These are phyloP conservation scores for Lepidocyrtoides sp. DNA, from an alignment of 2,888 invertebrate genomes.

Conservation along the genomic window DNA sequence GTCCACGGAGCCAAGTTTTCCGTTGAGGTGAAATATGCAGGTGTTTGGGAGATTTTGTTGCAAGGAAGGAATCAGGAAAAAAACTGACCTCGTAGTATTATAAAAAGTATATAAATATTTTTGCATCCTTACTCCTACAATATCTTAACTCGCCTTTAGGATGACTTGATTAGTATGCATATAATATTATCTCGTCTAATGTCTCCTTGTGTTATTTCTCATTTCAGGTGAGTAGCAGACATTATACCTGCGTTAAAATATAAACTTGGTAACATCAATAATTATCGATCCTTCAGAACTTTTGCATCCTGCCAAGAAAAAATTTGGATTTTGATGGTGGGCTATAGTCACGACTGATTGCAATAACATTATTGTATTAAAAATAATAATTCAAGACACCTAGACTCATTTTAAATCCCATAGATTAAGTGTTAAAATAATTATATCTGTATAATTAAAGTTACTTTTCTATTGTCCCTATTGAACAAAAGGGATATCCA, in stretches of 20 bases:
- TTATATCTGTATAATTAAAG: too few species aligned
- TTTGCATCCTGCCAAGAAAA: neutral
- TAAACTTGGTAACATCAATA: too few species aligned
- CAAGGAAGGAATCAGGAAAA: slow-evolving; percentile 69
- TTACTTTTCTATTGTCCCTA: too few species aligned
- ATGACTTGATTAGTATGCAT: neutral
- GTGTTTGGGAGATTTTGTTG: neutral
- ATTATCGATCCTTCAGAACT: neutral
- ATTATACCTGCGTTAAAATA: neutral
- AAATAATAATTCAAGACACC: too few species aligned
- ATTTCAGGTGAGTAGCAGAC: neutral
- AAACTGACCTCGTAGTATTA: slow-evolving; percentile 67
- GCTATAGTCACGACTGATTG: too few species aligned
- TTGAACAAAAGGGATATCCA: too few species aligned
- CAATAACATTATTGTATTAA: too few species aligned
- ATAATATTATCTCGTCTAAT: too few species aligned
- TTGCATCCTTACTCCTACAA: neutral
- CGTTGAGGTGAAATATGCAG: neutral
- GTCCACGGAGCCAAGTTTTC: neutral
- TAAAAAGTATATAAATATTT: too few species aligned
- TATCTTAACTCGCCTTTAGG: neutral
- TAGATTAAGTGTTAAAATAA: too few species aligned
- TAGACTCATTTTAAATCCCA: too few species aligned
- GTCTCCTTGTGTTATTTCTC: neutral
- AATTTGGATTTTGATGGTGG: too few species aligned